phyloP scores from a whole-genome alignment of 2,113 vertebrate genomes.

The Saccopteryx bilineata region DNA sequence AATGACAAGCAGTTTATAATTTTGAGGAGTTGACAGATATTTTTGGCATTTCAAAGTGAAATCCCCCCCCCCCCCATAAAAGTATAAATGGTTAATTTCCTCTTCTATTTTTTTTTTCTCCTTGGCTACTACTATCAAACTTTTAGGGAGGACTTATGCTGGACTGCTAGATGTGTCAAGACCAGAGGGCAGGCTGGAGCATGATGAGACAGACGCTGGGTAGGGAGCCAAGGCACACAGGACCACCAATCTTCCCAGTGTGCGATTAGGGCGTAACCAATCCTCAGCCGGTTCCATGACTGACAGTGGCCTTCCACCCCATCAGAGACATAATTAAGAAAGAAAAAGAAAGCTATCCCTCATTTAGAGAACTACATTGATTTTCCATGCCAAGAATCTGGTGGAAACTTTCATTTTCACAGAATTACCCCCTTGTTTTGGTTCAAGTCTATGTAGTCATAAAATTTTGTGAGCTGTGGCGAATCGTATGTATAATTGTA shows the following conservation, averaged over 20 bases:
- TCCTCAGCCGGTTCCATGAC: background rate
- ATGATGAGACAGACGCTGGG: background rate
- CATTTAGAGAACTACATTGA: conserved; percentile 48
- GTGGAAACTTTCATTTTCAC: conserved; percentile 59
- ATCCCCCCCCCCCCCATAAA: background rate
- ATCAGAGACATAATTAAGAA: background rate
- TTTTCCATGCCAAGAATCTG: conserved; percentile 47
- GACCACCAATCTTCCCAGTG: background rate
- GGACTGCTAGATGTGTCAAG: background rate
- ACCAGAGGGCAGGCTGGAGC: background rate
- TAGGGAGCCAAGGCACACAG: background rate
- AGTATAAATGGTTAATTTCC: conserved; percentile 25
- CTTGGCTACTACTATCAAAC: background rate
- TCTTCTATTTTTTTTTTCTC: conserved; percentile 25
- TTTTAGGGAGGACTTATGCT: background rate
- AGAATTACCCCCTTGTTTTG: conserved; percentile 60
- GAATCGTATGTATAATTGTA: conserved; percentile 12
- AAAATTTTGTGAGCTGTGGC: conserved; percentile 68
- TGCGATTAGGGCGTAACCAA: background rate
- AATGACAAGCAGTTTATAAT: background rate
- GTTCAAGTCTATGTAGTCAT: conserved; percentile 43
- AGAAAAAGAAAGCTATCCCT: conserved; percentile 4
- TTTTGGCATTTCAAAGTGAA: conserved; percentile 36
- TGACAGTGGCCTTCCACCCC: background rate
- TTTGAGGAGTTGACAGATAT: background rate